Evolutionary conservation across 2,888 invertebrate genomes (phyloP).

Genomic region (Cryptocephalus primarius): DNA sequence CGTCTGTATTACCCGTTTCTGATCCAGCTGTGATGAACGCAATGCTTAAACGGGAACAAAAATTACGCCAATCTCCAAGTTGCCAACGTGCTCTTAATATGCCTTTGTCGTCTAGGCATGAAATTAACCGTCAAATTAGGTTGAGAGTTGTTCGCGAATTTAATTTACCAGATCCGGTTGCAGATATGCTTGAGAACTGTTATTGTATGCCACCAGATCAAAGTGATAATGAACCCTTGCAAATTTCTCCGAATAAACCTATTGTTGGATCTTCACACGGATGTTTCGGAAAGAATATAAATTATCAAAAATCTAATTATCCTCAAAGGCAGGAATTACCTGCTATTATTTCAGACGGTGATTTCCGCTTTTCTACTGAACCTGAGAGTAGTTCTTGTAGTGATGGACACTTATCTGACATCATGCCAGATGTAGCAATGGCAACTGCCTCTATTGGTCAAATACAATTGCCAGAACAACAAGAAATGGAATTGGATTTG

Average conservation of each 20-base stretch:
- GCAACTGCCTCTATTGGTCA: slow-evolving; percentile 66
- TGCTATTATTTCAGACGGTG: slow-evolving; percentile 54
- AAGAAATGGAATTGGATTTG: slow-evolving; percentile 67
- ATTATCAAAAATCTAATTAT: slow-evolving; percentile 45
- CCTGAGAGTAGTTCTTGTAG: slow-evolving; percentile 48
- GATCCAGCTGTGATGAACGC: slow-evolving; percentile 63
- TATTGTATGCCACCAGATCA: slow-evolving; percentile 28
- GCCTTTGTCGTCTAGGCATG: slow-evolving; percentile 64
- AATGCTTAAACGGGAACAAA: slow-evolving; percentile 78
- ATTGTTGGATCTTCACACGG: slow-evolving; percentile 22
- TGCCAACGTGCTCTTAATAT: slow-evolving; percentile 68
- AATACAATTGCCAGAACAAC: slow-evolving; percentile 50
- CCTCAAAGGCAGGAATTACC: slow-evolving; percentile 49
- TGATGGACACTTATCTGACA: slow-evolving; percentile 64
- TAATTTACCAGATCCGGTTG: slow-evolving; percentile 82
- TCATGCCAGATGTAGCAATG: slow-evolving; percentile 91
- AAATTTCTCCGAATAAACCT: slow-evolving; percentile 36
- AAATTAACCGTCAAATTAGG: slow-evolving; percentile 68
- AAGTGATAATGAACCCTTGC: slow-evolving; percentile 31
- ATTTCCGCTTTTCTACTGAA: slow-evolving; percentile 35
- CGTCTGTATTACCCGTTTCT: slow-evolving; percentile 61
- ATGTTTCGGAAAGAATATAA: slow-evolving; percentile 51
- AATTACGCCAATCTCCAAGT: slow-evolving; percentile 66
- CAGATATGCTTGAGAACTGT: slow-evolving; percentile 58
- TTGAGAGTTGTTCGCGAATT: slow-evolving; percentile 88